Conservation (phyloP, 2,888 invertebrate species). For the Dasypolia templi region DNA sequence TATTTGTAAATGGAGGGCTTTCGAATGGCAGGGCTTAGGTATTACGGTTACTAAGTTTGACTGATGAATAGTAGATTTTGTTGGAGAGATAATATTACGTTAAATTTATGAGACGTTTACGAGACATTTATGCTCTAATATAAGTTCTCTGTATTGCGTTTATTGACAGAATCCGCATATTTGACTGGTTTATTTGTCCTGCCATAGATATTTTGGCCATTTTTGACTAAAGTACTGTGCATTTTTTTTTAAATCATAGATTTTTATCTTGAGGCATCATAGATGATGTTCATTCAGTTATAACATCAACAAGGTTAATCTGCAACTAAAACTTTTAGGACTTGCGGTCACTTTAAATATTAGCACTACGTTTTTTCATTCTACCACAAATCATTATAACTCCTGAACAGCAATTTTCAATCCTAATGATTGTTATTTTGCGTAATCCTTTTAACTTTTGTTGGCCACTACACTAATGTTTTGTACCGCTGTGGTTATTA, state of each 20-base stretch:
- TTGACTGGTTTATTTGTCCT: not conserved
- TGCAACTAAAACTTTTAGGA: constrained; percentile 39
- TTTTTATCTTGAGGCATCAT: not conserved
- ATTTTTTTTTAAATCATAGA: not conserved
- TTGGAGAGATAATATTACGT: not conserved
- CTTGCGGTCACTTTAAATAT: constrained; percentile 37
- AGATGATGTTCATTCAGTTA: constrained; percentile 19
- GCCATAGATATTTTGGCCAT: too few relatives aligned
- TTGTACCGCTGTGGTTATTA: constrained; percentile 31
- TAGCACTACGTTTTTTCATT: constrained; percentile 26
- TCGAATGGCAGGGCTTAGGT: constrained; percentile 35
- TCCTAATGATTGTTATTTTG: constrained; percentile 41
- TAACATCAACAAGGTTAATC: constrained; percentile 64
- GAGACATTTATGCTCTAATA: not conserved
- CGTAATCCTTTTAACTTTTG: constrained; percentile 24
- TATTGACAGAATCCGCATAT: not conserved
- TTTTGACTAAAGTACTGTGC: not conserved
- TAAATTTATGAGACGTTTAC: not conserved
- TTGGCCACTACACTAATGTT: constrained; percentile 23
- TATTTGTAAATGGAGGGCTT: constrained; percentile 52
- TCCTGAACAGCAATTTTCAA: constrained; percentile 19
- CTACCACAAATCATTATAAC: constrained; percentile 19
- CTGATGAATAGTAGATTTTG: not conserved
- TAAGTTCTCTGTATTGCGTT: not conserved
- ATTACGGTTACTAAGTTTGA: constrained; percentile 5